Percentiles rank a stretch among this genome's conserved stretches.
phyloP scores from a whole-genome alignment of 2,888 invertebrate genomes.

The Platycheirus rosarum region DNA sequence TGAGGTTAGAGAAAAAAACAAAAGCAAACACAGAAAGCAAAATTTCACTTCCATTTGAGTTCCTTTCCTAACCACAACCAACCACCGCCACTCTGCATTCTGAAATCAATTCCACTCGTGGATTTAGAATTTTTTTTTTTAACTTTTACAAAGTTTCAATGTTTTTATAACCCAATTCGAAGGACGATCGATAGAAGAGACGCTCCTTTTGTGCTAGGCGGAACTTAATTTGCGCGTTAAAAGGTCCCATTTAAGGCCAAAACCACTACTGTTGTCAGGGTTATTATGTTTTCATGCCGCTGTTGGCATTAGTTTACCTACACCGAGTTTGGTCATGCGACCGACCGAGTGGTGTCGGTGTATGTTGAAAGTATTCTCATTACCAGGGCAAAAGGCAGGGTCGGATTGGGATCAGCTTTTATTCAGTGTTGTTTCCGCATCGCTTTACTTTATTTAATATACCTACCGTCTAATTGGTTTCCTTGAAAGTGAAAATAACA shows the following conservation, averaged over 20 bases:
- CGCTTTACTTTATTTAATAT: slow-evolving; percentile 5
- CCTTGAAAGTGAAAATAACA: slow-evolving; percentile 61
- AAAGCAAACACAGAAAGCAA: not conserved
- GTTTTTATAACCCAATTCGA: slow-evolving; percentile 12
- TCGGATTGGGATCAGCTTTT: slow-evolving; percentile 61
- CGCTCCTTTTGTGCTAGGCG: slow-evolving; percentile 38
- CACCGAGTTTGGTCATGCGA: slow-evolving; percentile 50
- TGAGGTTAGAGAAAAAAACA: slow-evolving; percentile 7
- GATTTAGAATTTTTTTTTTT: slow-evolving; percentile 22
- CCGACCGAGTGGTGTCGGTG: slow-evolving; percentile 26
- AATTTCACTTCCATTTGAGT: slow-evolving; percentile 19
- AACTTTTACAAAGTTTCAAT: slow-evolving; percentile 20
- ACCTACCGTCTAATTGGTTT: slow-evolving; percentile 48
- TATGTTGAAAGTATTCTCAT: slow-evolving; percentile 13
- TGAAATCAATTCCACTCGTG: slow-evolving; percentile 18
- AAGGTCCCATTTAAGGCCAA: slow-evolving; percentile 44
- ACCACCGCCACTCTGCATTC: not conserved
- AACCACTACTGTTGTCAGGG: slow-evolving; percentile 37
- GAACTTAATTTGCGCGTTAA: slow-evolving; percentile 43
- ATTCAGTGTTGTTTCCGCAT: slow-evolving; percentile 37
- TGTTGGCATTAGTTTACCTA: slow-evolving; percentile 41
- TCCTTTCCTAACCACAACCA: not conserved
- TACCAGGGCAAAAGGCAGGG: slow-evolving; percentile 36
- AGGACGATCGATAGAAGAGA: slow-evolving; percentile 34
- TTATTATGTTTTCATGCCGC: slow-evolving; percentile 57